phyloP scores from a whole-genome alignment of 2,888 invertebrate genomes.

The Dryobota labecula region DNA sequence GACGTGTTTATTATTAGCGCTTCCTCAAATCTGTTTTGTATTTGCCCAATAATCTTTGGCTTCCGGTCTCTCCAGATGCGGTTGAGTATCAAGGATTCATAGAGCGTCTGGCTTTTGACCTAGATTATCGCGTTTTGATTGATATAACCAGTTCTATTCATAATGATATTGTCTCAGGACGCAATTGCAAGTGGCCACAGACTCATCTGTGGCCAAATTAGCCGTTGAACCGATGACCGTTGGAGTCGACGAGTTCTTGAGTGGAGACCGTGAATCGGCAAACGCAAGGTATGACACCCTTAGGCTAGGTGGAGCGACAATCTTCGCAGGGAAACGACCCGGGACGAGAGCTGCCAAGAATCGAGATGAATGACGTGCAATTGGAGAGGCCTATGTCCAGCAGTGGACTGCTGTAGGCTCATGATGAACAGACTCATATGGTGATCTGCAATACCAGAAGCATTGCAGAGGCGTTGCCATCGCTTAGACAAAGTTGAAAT shows the following conservation, averaged over 20 bases:
- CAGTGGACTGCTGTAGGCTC: no score
- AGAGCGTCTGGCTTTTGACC: conserved; percentile 2
- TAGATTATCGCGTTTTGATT: not conserved
- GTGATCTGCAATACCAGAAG: not conserved
- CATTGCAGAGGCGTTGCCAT: not conserved
- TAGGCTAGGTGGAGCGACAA: no score
- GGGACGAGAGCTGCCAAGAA: no score
- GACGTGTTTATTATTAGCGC: conserved; percentile 7
- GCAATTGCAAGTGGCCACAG: not conserved
- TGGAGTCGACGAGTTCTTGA: no score
- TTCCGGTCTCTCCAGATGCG: conserved; percentile 15
- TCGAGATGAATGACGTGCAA: no score
- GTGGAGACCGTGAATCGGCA: no score
- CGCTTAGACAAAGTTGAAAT: not conserved
- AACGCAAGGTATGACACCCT: no score
- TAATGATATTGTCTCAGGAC: not conserved
- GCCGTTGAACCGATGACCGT: no score
- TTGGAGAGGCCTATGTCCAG: no score
- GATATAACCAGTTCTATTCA: not conserved
- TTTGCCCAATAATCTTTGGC: not conserved
- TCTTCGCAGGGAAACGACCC: no score
- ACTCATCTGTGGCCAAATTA: no score
- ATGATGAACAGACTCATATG: not conserved
- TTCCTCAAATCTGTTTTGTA: not conserved
- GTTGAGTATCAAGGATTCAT: not conserved